Percentiles rank a stretch among this genome's conserved stretches.
Conservation (phyloP, 2,888 invertebrate genomes). For the Athetis lepigone region DNA sequence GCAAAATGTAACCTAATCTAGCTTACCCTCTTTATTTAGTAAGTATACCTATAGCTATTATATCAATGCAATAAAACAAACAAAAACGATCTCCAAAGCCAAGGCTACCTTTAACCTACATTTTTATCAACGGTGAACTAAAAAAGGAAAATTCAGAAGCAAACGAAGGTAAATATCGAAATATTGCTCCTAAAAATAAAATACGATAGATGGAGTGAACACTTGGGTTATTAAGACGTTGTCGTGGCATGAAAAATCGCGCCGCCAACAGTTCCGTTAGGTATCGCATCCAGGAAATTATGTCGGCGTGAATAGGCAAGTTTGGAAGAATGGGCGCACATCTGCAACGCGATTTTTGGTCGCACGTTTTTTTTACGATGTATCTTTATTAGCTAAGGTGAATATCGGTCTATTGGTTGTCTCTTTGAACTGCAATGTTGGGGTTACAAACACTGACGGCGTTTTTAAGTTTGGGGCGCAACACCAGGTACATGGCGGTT, state of each 20-base stretch:
- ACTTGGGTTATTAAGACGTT: slow-evolving; percentile 55
- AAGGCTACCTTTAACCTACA: not conserved
- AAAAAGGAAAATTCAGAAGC: not conserved
- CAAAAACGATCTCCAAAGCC: no score
- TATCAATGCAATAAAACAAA: no score
- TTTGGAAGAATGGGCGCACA: slow-evolving; percentile 39
- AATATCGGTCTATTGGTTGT: no score
- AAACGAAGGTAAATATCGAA: not conserved
- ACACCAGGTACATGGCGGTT: no score
- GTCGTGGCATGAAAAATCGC: slow-evolving; percentile 66
- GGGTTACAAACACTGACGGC: no score
- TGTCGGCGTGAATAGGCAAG: slow-evolving; percentile 71
- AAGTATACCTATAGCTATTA: no score
- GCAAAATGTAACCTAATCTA: no score
- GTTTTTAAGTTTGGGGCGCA: no score
- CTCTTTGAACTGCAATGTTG: no score
- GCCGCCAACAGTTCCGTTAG: slow-evolving; percentile 60
- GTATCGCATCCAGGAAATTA: slow-evolving; percentile 74
- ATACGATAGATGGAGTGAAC: slow-evolving; percentile 13
- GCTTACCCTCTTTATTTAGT: no score
- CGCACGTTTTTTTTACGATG: not conserved
- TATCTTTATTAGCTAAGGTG: not conserved
- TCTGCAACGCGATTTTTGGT: slow-evolving; percentile 41
- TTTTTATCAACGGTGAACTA: not conserved
- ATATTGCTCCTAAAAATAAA: slow-evolving; percentile 21